Evolutionary conservation across 2,797 vertebrate genomes (phyloP).

Genomic region (Ctenochaetus hawaiiensis): DNA sequence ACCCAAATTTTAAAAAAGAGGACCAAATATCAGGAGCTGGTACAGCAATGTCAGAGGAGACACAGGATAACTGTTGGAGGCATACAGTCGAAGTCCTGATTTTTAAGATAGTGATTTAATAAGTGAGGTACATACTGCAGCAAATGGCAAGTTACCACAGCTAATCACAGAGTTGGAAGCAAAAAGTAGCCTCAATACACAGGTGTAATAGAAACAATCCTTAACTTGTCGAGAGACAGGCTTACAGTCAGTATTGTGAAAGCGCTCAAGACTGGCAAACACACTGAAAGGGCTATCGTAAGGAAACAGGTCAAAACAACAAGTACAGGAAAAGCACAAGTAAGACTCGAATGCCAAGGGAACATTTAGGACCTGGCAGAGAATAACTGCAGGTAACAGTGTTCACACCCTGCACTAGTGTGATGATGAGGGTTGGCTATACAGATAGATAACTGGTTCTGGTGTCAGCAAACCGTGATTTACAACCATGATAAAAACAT

Average conservation of each 20-base stretch:
- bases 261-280: slow-evolving; percentile 13
- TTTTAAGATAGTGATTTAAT: background rate
- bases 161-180: slow-evolving; percentile 22
- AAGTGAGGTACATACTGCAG: background rate
- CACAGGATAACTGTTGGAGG: background rate
- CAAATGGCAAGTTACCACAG: background rate
- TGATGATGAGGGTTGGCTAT: slow-evolving; percentile 1
- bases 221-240: slow-evolving; percentile 6
- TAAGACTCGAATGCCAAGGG: background rate
- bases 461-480: slow-evolving; percentile 2
- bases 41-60: background rate
- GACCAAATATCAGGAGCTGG: no score
- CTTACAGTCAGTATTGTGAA: background rate
- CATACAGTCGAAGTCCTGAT: background rate
- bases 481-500: background rate
- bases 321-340: background rate
- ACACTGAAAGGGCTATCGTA: slow-evolving; percentile 14
- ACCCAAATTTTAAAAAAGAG: no score
- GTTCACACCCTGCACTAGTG: background rate
- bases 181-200: slow-evolving; percentile 13
- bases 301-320: slow-evolving; percentile 8
- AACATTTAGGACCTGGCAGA: slow-evolving; percentile 15
- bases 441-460: slow-evolving; percentile 7
- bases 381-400: slow-evolving; percentile 5
- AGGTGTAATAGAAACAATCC: slow-evolving; percentile 3